Conservation (phyloP, 1,140 invertebrate species). For the Drosophila tropicalis region DNA sequence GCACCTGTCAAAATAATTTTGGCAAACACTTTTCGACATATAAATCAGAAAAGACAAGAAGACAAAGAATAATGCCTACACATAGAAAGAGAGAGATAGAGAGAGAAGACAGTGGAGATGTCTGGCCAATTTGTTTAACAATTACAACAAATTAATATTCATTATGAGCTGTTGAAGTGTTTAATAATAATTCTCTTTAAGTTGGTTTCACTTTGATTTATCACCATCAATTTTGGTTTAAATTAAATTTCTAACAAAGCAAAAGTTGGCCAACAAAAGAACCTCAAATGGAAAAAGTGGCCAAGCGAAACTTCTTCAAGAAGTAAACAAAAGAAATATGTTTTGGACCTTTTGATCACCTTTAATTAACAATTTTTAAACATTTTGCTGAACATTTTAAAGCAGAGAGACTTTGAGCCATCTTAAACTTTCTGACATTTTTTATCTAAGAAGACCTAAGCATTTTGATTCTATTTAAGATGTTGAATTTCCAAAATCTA, state of each 20-base stretch:
- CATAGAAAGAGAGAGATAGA: not conserved
- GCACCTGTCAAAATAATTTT: constrained; percentile 5
- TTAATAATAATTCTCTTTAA: constrained; percentile 34
- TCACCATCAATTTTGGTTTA: not conserved
- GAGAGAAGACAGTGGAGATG: not conserved
- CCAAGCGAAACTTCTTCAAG: no score
- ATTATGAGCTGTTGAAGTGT: constrained; percentile 30
- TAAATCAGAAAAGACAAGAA: constrained; percentile 2
- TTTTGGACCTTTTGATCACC: no score
- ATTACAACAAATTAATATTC: constrained; percentile 40
- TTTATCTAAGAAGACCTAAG: no score
- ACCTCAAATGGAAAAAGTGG: not conserved
- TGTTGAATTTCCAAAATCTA: no score
- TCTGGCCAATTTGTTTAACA: constrained; percentile 11
- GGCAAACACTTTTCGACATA: constrained; percentile 3
- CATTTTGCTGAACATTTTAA: no score
- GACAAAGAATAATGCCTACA: not conserved
- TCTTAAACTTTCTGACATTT: no score
- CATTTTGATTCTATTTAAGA: no score
- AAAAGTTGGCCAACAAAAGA: not conserved
- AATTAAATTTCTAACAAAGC: not conserved
- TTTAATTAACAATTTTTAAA: no score
- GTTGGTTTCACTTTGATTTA: constrained; percentile 16
- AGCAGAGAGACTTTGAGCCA: no score
- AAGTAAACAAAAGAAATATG: no score